Conservation (phyloP, 2,888 invertebrate species). For the Spilosoma lubricipeda region DNA sequence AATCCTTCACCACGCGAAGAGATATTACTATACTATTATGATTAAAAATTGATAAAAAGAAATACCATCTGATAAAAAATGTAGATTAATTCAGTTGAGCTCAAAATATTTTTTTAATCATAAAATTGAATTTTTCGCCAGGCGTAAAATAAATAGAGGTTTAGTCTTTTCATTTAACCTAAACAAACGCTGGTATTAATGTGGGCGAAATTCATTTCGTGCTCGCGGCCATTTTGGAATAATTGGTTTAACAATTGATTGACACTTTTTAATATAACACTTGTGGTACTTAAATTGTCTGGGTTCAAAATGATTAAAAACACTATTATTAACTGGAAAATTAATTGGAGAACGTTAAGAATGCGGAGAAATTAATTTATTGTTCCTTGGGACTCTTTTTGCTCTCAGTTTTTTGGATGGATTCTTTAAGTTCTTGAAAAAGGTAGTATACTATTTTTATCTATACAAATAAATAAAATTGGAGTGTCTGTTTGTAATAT, state of each 20-base stretch:
- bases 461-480: too few species aligned
- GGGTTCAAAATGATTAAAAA: not conserved
- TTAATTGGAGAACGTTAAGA: not conserved
- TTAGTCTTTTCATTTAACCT: not conserved
- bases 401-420: too few species aligned
- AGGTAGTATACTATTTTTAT: too few species aligned
- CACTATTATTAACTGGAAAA: not conserved
- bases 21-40: too few species aligned
- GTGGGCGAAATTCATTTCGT: not conserved
- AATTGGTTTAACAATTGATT: not conserved
- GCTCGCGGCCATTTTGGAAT: not conserved
- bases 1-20: too few species aligned
- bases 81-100: not conserved
- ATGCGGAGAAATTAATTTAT: too few species aligned
- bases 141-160: not conserved
- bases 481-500: too few species aligned
- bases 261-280: not conserved
- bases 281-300: not conserved
- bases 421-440: too few species aligned
- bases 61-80: too few species aligned
- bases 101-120: not conserved
- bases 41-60: too few species aligned
- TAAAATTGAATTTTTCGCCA: not conserved
- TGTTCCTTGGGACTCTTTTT: too few species aligned
- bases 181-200: not conserved